These are phyloP conservation scores for Molothrus aeneus DNA, from an alignment of 2,797 vertebrate genomes.

Conservation along the genomic window DNA sequence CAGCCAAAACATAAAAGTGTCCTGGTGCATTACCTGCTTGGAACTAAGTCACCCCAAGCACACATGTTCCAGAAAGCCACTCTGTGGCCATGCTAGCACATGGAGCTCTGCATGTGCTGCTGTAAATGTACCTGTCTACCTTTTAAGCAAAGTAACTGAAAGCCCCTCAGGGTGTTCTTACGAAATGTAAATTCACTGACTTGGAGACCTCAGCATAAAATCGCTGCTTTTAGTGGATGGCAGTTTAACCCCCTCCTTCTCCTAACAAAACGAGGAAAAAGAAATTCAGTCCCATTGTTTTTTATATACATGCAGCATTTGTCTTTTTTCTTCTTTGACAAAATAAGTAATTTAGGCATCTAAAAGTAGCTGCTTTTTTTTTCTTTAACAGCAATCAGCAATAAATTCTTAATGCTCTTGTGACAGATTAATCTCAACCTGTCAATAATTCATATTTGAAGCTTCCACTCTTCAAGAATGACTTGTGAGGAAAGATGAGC, in stretches of 20 bases:
- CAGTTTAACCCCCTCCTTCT: constrained; percentile 61
- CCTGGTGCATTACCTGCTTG: constrained; percentile 45
- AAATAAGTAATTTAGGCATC: constrained; percentile 12
- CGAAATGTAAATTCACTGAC: constrained; percentile 72
- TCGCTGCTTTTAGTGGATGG: constrained; percentile 32
- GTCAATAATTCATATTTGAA: constrained; percentile 38
- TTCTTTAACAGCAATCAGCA: not conserved
- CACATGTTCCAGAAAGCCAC: not conserved
- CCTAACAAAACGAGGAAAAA: not conserved
- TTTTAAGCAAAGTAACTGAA: constrained; percentile 71
- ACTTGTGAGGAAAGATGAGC: not conserved
- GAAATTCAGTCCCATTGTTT: not conserved
- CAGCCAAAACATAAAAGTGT: constrained; percentile 64
- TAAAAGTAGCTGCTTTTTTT: not conserved
- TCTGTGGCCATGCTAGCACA: constrained; percentile 9
- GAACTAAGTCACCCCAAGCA: constrained; percentile 33
- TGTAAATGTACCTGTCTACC: constrained; percentile 63
- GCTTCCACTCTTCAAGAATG: not conserved
- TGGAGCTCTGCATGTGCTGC: constrained; percentile 5
- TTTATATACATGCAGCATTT: not conserved
- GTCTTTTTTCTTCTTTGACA: not conserved
- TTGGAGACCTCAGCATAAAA: constrained; percentile 71
- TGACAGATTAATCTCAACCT: constrained; percentile 40
- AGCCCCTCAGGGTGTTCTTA: constrained; percentile 67
- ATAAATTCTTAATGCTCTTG: constrained; percentile 21